Evolutionary conservation across 2,888 invertebrate genomes (phyloP).

Genomic region (Diaperis boleti): DNA sequence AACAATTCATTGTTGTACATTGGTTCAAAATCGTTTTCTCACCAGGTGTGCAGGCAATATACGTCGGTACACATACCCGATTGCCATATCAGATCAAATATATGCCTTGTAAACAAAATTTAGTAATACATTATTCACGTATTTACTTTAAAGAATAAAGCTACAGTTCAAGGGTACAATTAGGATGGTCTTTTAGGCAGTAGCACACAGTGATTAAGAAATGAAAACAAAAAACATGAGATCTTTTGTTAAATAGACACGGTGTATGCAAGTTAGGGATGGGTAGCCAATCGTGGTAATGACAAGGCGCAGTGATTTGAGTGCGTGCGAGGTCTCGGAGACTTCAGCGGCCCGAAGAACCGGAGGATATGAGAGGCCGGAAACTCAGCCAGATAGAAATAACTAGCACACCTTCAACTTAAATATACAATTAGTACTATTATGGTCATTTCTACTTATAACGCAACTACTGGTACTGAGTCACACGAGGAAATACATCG

Average conservation of each 20-base stretch:
- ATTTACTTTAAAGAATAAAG: too few relatives aligned
- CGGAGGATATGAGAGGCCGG: slow-evolving; percentile 43
- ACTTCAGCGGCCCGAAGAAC: slow-evolving; percentile 46
- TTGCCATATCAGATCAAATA: too few relatives aligned
- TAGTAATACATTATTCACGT: too few relatives aligned
- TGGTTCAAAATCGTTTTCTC: too few relatives aligned
- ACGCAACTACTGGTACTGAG: not conserved
- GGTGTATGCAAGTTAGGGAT: slow-evolving; percentile 41
- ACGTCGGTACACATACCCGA: too few relatives aligned
- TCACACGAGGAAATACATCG: not conserved
- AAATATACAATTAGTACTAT: slow-evolving; percentile 26
- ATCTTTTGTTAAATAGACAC: slow-evolving; percentile 28
- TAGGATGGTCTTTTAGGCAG: too few relatives aligned
- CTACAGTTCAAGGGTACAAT: too few relatives aligned
- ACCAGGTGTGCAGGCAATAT: too few relatives aligned
- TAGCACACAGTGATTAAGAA: slow-evolving; percentile 16
- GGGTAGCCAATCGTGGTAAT: slow-evolving; percentile 48
- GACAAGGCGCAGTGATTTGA: slow-evolving; percentile 42
- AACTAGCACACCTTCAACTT: slow-evolving; percentile 32
- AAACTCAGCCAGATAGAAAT: slow-evolving; percentile 39
- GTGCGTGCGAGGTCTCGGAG: slow-evolving; percentile 32
- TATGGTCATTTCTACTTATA: not conserved
- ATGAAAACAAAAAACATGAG: slow-evolving; percentile 17
- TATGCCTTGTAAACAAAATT: too few relatives aligned
- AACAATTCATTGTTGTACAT: too few relatives aligned